Percentiles rank a stretch among this genome's conserved stretches.
Evolutionary conservation across 1,140 invertebrate genomes (phyloP).

Genomic region (Mercenaria mercenaria): DNA sequence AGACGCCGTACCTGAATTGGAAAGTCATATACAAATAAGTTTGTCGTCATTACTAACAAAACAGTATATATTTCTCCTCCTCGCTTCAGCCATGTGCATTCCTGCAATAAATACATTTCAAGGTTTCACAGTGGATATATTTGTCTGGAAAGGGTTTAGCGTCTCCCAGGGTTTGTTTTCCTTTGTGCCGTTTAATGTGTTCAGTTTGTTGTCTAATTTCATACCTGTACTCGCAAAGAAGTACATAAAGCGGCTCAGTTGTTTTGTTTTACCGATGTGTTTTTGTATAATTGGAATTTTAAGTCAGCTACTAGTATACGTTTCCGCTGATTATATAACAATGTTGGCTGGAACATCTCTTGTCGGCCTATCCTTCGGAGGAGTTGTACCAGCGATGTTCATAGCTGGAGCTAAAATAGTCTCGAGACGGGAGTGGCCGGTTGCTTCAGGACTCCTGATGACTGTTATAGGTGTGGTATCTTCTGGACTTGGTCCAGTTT

Average conservation of each 20-base stretch:
- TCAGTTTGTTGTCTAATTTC: neutral
- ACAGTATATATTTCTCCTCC: neutral
- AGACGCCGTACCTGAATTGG: neutral
- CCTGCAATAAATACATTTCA: slow-evolving; percentile 8
- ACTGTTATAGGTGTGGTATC: neutral
- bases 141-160: slow-evolving; percentile 3
- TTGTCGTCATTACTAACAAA: neutral
- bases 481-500: neutral
- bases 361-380: neutral
- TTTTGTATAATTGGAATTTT: neutral
- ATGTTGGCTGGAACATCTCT: neutral
- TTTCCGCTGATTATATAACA: neutral
- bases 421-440: neutral
- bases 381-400: neutral
- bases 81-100: neutral
- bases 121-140: slow-evolving; percentile 7
- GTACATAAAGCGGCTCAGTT: neutral
- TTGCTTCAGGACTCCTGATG: slow-evolving; percentile 14
- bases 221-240: neutral
- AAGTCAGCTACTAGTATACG: neutral
- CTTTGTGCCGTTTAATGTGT: neutral
- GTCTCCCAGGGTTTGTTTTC: neutral
- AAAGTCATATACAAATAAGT: neutral
- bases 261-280: neutral
- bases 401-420: slow-evolving; percentile 10